These are phyloP conservation scores for Coleophora deauratella DNA, from an alignment of 2,888 invertebrate genomes.

Conservation along the genomic window DNA sequence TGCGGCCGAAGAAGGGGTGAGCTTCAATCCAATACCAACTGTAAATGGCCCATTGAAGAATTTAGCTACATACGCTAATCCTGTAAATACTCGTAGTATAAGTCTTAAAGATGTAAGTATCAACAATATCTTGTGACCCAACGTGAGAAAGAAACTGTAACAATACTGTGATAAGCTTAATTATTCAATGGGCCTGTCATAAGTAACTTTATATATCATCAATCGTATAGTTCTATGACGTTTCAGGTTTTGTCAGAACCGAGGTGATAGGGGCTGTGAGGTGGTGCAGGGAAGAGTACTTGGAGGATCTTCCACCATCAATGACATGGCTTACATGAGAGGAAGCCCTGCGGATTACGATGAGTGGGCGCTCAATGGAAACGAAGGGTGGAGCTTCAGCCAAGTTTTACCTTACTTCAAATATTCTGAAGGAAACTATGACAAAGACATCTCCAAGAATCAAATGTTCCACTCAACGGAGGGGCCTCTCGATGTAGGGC, in stretches of 20 bases:
- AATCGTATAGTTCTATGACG: constrained; percentile 27
- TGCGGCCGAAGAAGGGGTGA: constrained; percentile 63
- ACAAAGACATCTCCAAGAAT: constrained; percentile 59
- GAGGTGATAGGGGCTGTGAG: constrained; percentile 45
- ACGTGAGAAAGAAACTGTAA: too few relatives aligned
- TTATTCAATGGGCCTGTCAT: constrained; percentile 17
- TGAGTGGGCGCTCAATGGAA: constrained; percentile 58
- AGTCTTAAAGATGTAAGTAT: too few relatives aligned
- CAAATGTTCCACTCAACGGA: constrained; percentile 58
- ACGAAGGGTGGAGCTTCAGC: constrained; percentile 57
- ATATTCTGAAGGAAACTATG: constrained; percentile 66
- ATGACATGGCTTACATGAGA: constrained; percentile 63
- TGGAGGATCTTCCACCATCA: constrained; percentile 59
- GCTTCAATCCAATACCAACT: constrained; percentile 8
- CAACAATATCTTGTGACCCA: too few relatives aligned
- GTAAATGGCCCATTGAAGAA: constrained; percentile 21
- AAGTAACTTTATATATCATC: constrained; percentile 25
- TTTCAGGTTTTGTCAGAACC: constrained; percentile 61
- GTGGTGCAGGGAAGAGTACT: constrained; percentile 58
- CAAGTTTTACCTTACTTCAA: constrained; percentile 60
- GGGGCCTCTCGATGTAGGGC: constrained; percentile 60
- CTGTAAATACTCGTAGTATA: too few relatives aligned
- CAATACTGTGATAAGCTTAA: constrained; percentile 1
- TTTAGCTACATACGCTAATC: background rate
- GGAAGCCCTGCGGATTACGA: constrained; percentile 64